Evolutionary conservation across 2,113 vertebrate species (phyloP), one percentile per base, ranked within the genome.

Genomic region (Lophura nycthemera): DNA sequence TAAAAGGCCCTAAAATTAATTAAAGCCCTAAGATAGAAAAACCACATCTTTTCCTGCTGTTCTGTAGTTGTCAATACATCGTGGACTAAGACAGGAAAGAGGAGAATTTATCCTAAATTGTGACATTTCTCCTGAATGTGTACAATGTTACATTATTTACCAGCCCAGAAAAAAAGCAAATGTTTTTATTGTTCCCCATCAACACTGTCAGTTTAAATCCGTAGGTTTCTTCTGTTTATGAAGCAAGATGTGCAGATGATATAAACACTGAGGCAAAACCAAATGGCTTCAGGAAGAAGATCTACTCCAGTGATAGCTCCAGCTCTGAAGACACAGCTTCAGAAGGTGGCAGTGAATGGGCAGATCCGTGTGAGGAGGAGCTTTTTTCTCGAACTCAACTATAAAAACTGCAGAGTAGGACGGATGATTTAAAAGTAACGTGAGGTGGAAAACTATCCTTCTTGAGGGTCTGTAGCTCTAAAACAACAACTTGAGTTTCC

Each of bases 201-300:
- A 96, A 96, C 92, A 96, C 78, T 96, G 67, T 95, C 92, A 93
- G 89, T 97, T 96, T 95, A 92, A 96, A 75, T 89, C 96, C 90
- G 36, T 89, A 99, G 99, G 98, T 98, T 98, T 98, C 98, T 98
- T 98, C 98, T 98, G 98, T 98, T 97, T 99, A 97, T 98, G 98
- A 99, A 97, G 97, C 98, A 83, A 98, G 98, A 96, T 98, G 98
- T 96, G 95, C 97, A 80, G 97, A 97, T 92, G 98, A 97, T 91
- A 97, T 96, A 96, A 97, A 90, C 54, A 93, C 97, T 83, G 97
- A 98, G 91, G 96, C 96, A 72, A 97, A 96, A 86, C 50, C 96
- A 80, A 96, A 92, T 84, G 96, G 98, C 97, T 96, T 97, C 96
- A 96, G 89, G 85, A 96, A 98, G 94, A 96, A 97, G 94, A 97